A percentile compares a stretch with the other conserved stretches of the same genome.
phyloP scores from a whole-genome alignment of 2,113 vertebrate species.

The Atrichornis clamosus region DNA sequence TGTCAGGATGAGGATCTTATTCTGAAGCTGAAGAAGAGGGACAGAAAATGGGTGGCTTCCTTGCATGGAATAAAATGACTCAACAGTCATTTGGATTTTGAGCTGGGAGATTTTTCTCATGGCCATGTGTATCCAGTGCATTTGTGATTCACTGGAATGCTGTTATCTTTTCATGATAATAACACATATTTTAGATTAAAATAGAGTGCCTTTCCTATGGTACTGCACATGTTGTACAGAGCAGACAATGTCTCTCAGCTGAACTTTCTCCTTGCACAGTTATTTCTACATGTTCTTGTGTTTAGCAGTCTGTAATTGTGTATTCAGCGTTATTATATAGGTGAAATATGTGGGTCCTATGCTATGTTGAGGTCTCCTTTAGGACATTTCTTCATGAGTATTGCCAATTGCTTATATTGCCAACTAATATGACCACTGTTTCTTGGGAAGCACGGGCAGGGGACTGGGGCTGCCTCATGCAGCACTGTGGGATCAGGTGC shows the following conservation, averaged over 20 bases:
- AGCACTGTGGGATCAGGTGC: no score
- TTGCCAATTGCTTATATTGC: neutral
- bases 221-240: neutral
- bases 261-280: neutral
- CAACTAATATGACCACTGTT: fast-evolving
- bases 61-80: neutral
- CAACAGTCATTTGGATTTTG: neutral
- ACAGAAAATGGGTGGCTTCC: neutral
- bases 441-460: neutral
- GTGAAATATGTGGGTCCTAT: neutral
- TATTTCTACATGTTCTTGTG: neutral
- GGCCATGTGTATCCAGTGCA: neutral
- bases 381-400: neutral
- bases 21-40: conserved; percentile 61
- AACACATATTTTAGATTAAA: neutral
- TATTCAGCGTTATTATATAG: neutral
- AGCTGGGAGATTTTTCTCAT: neutral
- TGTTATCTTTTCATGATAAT: neutral
- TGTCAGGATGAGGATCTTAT: conserved; percentile 78
- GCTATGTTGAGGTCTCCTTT: neutral
- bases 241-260: neutral
- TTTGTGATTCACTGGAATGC: neutral
- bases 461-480: neutral
- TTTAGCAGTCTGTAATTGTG: fast-evolving
- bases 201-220: neutral